Base-by-base conservation (phyloP, 2,888 invertebrate genomes). In the Mechanitis messenoides region DNA sequence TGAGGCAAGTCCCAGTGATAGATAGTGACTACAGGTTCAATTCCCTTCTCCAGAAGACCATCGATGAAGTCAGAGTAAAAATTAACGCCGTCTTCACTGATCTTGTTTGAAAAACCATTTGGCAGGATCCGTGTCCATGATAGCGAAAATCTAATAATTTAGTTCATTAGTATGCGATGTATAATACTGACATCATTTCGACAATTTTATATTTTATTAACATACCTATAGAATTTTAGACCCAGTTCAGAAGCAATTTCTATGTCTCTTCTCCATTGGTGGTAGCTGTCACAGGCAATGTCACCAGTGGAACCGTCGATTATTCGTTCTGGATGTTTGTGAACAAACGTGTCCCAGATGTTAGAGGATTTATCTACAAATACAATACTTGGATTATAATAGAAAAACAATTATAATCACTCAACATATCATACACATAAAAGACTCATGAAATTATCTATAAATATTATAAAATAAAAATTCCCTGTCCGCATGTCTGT, bases 21-120 rank as follows among this genome's bases (percentile, higher is more conserved):
- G 9, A 93, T 77, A 0, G 92, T 92, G 0, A 91, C 84, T 69
- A 92, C 77, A 0, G 94, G 94, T 42, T 91, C 84, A 55, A 94
- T 92, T 7, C 89, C 91, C 53, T 91, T 89, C 33, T 73, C 83
- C 33, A 93, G 69, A 6, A 95, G 83, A 57, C 91, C 93, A 73
- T 94, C 85, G 45, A 95, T 93, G 42, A 95, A 76, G 60, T 92
- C 84, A 69, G 92, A 93, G 79, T 96, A 95, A 79, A 94, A 94
- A 20, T 88, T 79, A 20, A 93, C 84, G 9, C 94, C 95, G 2
- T 90, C 90, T 56, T 89, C 83, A 75, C 93, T 95, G 9, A 94
- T 81, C 5, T 85, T 72, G 68, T 92, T 89, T 42, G 86, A 75
- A 63, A 88, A 87, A 12, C 93, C 94, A 7, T 83, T 89, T 0